phyloP scores from a whole-genome alignment of 2,113 vertebrate species.

The Gymnogyps californianus region DNA sequence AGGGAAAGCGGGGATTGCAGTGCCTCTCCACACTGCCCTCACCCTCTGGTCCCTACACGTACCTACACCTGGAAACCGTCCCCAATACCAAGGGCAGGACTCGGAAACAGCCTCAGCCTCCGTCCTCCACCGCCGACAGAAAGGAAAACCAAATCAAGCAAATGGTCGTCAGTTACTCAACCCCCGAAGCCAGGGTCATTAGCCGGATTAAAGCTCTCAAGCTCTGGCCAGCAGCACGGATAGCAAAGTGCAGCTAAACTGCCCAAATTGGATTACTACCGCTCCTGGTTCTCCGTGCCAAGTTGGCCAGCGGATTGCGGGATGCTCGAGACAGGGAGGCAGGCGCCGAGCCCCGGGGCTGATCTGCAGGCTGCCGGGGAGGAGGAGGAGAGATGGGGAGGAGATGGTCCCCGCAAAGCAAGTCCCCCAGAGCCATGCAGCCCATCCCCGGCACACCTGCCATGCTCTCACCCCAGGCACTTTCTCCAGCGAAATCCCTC shows the following conservation, averaged over 20 bases:
- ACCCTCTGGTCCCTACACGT: neutral
- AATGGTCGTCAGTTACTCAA: neutral
- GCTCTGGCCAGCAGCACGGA: conserved; percentile 29
- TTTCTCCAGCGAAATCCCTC: conserved; percentile 36
- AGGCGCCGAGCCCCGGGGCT: neutral
- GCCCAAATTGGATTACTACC: conserved; percentile 63
- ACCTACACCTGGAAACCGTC: neutral
- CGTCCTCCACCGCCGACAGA: neutral
- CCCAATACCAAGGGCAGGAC: neutral
- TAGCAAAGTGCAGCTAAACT: conserved; percentile 61
- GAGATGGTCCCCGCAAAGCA: rapidly evolving
- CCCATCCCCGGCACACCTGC: neutral
- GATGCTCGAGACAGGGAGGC: neutral
- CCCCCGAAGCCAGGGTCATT: conserved; percentile 49
- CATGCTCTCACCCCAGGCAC: neutral
- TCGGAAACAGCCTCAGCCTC: neutral
- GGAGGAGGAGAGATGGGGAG: neutral
- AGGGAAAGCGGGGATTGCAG: neutral
- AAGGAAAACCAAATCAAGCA: conserved; percentile 43
- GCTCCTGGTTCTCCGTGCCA: conserved; percentile 1
- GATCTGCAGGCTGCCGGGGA: neutral
- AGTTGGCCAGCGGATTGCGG: neutral
- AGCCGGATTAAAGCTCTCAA: conserved; percentile 51
- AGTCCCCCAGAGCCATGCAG: neutral
- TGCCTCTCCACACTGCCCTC: neutral